Evolutionary conservation across 2,888 invertebrate genomes (phyloP).

Genomic region (Amphimallon solstitiale): DNA sequence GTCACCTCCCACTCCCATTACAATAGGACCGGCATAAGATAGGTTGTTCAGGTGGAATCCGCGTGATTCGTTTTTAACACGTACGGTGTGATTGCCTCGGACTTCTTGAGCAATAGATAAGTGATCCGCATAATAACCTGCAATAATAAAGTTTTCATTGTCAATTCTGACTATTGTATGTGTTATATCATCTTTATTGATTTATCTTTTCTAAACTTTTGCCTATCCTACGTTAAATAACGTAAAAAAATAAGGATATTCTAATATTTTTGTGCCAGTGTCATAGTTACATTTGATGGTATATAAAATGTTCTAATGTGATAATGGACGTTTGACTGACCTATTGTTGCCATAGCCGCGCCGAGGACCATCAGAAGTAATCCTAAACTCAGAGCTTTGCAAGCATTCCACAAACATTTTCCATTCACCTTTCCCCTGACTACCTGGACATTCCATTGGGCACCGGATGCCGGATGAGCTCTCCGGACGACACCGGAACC

Average conservation of each 20-base stretch:
- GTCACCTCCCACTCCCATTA: conserved; percentile 95
- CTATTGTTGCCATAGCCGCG: conserved; percentile 92
- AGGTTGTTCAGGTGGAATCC: conserved; percentile 89
- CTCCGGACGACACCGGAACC: conserved; percentile 67
- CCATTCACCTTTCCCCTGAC: conserved; percentile 89
- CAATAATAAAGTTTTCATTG: conserved; percentile 43
- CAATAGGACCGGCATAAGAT: conserved; percentile 95
- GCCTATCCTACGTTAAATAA: no score
- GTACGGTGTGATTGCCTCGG: conserved; percentile 80
- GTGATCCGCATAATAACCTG: conserved; percentile 87
- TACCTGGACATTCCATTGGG: conserved; percentile 87
- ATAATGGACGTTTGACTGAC: conserved; percentile 63
- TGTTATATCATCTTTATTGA: no score
- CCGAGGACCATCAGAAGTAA: conserved; percentile 88
- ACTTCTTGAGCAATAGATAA: conserved; percentile 82
- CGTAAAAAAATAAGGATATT: no score
- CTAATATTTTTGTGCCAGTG: no score
- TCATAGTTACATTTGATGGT: not conserved
- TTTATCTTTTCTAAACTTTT: no score
- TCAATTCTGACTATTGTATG: no score
- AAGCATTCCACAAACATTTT: conserved; percentile 92
- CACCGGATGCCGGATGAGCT: conserved; percentile 82
- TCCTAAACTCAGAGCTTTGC: conserved; percentile 89
- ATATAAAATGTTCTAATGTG: no score
- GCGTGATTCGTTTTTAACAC: conserved; percentile 83